These are phyloP conservation scores for Sander lucioperca DNA, from an alignment of 2,113 vertebrate genomes.

Conservation along the genomic window DNA sequence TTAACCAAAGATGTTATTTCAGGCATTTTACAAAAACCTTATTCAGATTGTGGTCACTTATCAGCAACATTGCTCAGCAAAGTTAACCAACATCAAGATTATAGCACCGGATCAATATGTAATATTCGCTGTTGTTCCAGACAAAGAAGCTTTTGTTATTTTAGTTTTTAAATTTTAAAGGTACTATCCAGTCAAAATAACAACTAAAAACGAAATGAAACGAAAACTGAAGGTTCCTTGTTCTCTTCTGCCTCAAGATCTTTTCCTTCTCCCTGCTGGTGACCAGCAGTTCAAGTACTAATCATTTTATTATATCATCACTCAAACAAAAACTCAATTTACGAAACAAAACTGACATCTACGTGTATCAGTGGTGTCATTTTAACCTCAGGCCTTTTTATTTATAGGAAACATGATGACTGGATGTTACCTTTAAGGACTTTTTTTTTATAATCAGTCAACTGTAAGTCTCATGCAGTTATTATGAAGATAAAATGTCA, in stretches of 20 bases:
- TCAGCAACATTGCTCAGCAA: conserved; percentile 36
- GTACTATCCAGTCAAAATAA: conserved; percentile 53
- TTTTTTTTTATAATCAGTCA: conserved; percentile 11
- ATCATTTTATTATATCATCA: conserved; percentile 3
- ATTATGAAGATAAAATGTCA: conserved; percentile 14
- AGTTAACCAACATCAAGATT: conserved; percentile 33
- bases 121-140: conserved; percentile 29
- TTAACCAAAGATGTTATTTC: conserved; percentile 57
- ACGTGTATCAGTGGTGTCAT: conserved; percentile 10
- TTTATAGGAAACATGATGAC: conserved; percentile 52
- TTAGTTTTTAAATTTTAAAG: conserved; percentile 53
- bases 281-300: conserved; percentile 13
- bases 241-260: conserved; percentile 5
- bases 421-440: conserved; percentile 61
- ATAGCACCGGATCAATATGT: conserved; percentile 10
- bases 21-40: conserved; percentile 51
- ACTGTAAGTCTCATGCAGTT: conserved; percentile 22
- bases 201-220: neutral
- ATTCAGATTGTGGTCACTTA: conserved; percentile 39
- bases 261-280: conserved; percentile 19
- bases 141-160: conserved; percentile 1
- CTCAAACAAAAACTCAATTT: conserved; percentile 26
- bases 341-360: conserved; percentile 15
- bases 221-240: neutral
- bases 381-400: conserved; percentile 62